Percentiles rank a stretch among this genome's conserved stretches.
These are phyloP conservation scores for Ciconia stormi DNA, from an alignment of 2,113 vertebrate genomes.

Conservation along the genomic window DNA sequence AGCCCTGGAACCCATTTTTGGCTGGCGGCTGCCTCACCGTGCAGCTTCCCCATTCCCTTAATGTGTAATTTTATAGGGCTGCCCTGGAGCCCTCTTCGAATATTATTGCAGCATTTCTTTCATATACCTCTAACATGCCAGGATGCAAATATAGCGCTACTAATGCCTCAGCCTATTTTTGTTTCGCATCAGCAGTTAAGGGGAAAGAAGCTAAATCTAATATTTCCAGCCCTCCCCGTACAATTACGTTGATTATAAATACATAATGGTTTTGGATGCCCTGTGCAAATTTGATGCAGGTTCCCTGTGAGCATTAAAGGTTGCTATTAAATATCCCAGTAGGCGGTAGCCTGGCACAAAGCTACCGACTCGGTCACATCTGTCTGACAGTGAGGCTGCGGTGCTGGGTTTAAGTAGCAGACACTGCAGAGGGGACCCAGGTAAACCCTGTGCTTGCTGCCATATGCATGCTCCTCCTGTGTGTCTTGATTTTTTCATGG, in stretches of 20 bases:
- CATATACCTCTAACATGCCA: not conserved
- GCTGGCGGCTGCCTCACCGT: not conserved
- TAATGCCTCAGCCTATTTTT: not conserved
- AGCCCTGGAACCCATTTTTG: not conserved
- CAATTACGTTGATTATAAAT: not conserved
- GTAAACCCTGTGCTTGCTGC: not conserved
- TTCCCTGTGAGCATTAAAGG: not conserved
- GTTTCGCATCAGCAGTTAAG: constrained; percentile 1
- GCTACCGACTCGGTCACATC: not conserved
- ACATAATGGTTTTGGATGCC: not conserved
- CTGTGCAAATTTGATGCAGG: not conserved
- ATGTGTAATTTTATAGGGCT: not conserved
- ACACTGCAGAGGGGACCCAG: not conserved
- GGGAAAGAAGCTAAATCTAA: not conserved
- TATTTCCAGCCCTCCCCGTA: not conserved
- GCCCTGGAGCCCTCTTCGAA: constrained; percentile 1
- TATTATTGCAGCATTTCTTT: not conserved
- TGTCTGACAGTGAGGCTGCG: not conserved
- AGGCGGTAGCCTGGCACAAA: constrained; percentile 48
- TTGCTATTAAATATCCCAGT: not conserved
- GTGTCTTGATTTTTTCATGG: constrained; percentile 9
- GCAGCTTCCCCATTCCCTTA: not conserved
- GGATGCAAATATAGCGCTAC: not conserved
- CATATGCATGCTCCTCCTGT: not conserved
- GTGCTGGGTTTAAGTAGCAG: not conserved